Evolutionary conservation across 2,113 vertebrate species (phyloP), one percentile per base, ranked within the genome.

Genomic region (Phyllostomus discolor): DNA sequence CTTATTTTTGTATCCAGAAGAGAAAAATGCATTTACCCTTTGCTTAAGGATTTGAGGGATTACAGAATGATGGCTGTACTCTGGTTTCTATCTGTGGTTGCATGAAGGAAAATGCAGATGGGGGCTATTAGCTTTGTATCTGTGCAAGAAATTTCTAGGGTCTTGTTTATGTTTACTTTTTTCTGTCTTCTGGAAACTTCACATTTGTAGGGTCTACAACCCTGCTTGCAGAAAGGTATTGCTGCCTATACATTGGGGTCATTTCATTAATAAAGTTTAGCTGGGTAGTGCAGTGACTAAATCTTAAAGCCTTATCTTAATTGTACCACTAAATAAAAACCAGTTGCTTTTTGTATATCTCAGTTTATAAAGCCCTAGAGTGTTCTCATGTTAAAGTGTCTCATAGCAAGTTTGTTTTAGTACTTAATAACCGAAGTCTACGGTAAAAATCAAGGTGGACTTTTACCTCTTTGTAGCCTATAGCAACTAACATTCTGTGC

Each of bases 1-100:
- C 92, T 93, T 87, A 67, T 86, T 88, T 95, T 86, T 59, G 28
- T 84, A 12, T 62, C 50, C 33, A 76, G 76, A 93, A 93, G 70
- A 93, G 76, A 89, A 87, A 97, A 88, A n/a, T 81, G 17, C 7
- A 1, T 85, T 62, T 64, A 64, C 59, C 33, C 50, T 96, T 80
- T 17, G 38, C 79, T 91, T 87, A 52, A 83, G 81, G 48, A 88
- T 87, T 79, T n/a, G 33, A 67, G 66, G 50, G 69, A 75, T 66
- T 69, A 52, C 4, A n/a, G 78, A 31, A 69, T 41, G 48, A 54
- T 59, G 88, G 35, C n/a, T 19, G 17, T 3, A 7, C 64, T 91
- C 72, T 83, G 93, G 31, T 46, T 96, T 91, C 31, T 64, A 59
- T 96, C 78, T 26, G 4, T 50, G 26, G 10, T 4, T 52, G 62